These are phyloP conservation scores for Alauda arvensis DNA, from an alignment of 2,797 vertebrate genomes.

Conservation along the genomic window DNA sequence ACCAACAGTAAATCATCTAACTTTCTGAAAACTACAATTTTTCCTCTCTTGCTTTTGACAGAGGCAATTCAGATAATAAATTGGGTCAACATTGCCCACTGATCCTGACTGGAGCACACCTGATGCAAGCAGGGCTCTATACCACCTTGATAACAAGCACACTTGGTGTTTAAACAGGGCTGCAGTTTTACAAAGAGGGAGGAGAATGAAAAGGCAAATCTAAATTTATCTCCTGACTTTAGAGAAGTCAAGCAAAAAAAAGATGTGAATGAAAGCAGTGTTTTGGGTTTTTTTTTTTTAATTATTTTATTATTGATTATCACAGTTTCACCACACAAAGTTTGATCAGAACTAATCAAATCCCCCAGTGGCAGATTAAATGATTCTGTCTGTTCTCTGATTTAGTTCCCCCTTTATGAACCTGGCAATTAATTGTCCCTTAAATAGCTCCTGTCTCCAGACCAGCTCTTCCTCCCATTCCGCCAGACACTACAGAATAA, in stretches of 20 bases:
- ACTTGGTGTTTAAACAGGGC: not conserved
- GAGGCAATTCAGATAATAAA: not conserved
- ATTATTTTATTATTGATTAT: not conserved
- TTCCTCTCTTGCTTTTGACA: not conserved
- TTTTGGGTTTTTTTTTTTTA: accelerated
- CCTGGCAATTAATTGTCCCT: not conserved
- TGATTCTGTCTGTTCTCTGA: not conserved
- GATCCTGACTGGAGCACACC: not conserved
- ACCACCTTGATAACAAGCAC: not conserved
- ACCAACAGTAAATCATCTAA: not conserved
- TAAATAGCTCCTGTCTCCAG: not conserved
- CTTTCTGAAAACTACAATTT: not conserved
- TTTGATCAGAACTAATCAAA: not conserved
- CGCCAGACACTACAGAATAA: not conserved
- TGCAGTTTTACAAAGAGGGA: not conserved
- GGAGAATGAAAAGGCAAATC: not conserved
- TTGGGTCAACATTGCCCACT: not conserved
- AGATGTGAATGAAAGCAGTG: not conserved
- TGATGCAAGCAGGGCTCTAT: not conserved
- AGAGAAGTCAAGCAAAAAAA: not conserved
- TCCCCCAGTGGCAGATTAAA: not conserved
- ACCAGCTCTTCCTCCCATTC: not conserved
- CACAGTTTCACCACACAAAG: not conserved
- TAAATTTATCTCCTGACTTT: not conserved
- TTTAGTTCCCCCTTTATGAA: not conserved